Percentiles rank a stretch among this genome's conserved stretches.
Conservation (phyloP, 2,888 invertebrate genomes). For the Lysandra bellargus region DNA sequence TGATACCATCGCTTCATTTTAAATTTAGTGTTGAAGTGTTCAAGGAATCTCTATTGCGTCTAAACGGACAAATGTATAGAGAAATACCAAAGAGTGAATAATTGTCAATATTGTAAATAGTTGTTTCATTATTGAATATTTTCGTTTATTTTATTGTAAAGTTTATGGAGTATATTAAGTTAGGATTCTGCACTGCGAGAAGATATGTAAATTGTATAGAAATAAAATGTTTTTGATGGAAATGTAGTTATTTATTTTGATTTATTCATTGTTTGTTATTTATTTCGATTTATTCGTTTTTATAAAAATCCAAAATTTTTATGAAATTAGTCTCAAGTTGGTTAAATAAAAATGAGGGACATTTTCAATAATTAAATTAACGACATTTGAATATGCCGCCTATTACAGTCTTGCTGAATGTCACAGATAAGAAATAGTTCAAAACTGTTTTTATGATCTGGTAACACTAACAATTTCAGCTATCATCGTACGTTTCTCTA, state of each 20-base stretch:
- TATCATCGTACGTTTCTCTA: background rate
- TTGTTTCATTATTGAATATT: constrained; percentile 42
- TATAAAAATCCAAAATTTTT: background rate
- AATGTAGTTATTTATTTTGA: constrained; percentile 48
- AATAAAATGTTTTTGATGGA: constrained; percentile 70
- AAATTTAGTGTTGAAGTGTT: constrained; percentile 23
- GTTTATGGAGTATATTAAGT: constrained; percentile 55
- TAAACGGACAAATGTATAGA: constrained; percentile 33
- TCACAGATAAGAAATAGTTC: background rate
- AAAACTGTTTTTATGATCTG: background rate
- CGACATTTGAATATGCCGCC: background rate
- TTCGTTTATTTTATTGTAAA: constrained; percentile 52
- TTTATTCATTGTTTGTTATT: constrained; percentile 28
- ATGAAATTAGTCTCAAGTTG: background rate
- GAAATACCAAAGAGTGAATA: constrained; percentile 44
- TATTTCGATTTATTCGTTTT: background rate
- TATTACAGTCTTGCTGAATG: background rate
- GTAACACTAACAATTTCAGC: background rate
- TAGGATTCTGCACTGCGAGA: constrained; percentile 62
- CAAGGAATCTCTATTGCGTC: constrained; percentile 26
- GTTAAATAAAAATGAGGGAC: background rate
- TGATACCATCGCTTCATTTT: constrained; percentile 27
- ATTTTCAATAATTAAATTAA: background rate
- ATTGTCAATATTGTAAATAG: constrained; percentile 58
- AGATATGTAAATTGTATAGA: constrained; percentile 70